Evolutionary conservation across 2,113 vertebrate species (phyloP).

Genomic region (Pantherophis guttatus): DNA sequence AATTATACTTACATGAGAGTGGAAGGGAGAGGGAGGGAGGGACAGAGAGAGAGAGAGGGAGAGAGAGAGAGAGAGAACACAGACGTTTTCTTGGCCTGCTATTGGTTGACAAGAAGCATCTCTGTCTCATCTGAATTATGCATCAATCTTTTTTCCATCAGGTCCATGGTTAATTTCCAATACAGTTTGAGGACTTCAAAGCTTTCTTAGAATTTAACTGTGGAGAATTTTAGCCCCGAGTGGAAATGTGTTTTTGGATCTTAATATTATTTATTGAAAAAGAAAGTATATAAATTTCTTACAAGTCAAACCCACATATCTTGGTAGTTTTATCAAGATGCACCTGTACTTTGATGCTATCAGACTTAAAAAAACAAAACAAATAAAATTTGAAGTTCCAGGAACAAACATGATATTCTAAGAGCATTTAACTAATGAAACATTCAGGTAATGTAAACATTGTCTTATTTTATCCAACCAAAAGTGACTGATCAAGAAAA

Average conservation of each 20-base stretch:
- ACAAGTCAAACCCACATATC: background rate
- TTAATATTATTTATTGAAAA: background rate
- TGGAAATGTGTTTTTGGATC: background rate
- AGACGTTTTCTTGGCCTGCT: background rate
- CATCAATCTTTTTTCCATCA: background rate
- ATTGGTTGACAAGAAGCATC: background rate
- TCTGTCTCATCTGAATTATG: background rate
- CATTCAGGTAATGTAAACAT: background rate
- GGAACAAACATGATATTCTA: background rate
- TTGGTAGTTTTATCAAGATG: background rate
- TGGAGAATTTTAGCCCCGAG: background rate
- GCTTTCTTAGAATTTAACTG: background rate
- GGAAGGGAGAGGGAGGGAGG: background rate
- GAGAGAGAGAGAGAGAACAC: background rate
- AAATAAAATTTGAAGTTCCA: background rate
- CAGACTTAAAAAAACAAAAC: background rate
- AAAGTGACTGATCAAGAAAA: background rate
- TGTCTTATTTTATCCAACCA: background rate
- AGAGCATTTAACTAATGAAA: background rate
- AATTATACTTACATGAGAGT: background rate
- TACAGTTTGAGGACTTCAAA: background rate
- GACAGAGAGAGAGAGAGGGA: too few species aligned
- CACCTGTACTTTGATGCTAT: background rate
- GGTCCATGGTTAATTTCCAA: background rate
- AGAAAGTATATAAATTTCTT: background rate